Percentiles rank a stretch among this genome's conserved stretches.
phyloP scores from a whole-genome alignment of 2,888 invertebrate species.

The Hemithea aestivaria region DNA sequence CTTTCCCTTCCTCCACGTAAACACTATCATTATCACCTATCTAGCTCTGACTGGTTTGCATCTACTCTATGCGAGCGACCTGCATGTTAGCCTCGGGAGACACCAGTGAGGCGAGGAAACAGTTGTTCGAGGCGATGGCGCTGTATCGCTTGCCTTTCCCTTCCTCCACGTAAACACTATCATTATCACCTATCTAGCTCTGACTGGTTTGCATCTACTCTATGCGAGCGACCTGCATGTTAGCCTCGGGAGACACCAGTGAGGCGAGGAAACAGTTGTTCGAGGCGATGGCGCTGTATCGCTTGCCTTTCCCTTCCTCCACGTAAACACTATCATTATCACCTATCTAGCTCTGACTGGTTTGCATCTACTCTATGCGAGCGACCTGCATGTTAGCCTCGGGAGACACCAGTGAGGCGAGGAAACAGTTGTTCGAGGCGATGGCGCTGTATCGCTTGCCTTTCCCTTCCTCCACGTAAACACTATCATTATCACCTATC shows the following conservation, averaged over 20 bases:
- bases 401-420: constrained; percentile 48
- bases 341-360: too few relatives aligned
- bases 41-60: constrained; percentile 44
- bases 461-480: constrained; percentile 45
- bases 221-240: constrained; percentile 48
- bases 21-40: too few relatives aligned
- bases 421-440: constrained; percentile 43
- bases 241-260: constrained; percentile 46
- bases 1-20: constrained; percentile 48
- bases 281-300: constrained; percentile 48
- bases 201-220: constrained; percentile 47
- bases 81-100: constrained; percentile 55
- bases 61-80: constrained; percentile 45
- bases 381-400: constrained; percentile 52
- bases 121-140: constrained; percentile 47
- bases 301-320: constrained; percentile 46
- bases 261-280: constrained; percentile 48
- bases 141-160: constrained; percentile 51
- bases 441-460: constrained; percentile 49
- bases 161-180: constrained; percentile 33
- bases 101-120: constrained; percentile 43
- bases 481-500: too few relatives aligned
- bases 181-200: too few relatives aligned
- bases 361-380: constrained; percentile 44
- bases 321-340: constrained; percentile 34